Base-by-base conservation (phyloP, 1,140 invertebrate species). In the Globodera ellingtonae region DNA sequence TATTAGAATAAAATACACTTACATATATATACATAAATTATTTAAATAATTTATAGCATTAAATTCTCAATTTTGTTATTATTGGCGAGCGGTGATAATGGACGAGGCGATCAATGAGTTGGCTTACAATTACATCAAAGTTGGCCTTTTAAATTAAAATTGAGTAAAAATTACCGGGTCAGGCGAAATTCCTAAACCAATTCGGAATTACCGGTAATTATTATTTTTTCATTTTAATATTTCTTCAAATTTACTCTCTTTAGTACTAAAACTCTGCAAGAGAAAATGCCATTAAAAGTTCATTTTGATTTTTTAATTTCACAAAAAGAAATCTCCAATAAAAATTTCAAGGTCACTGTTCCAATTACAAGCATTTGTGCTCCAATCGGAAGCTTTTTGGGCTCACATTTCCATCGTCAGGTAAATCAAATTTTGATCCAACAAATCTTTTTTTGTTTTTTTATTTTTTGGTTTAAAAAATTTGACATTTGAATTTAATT, bases 331-430 rank as follows among this genome's bases (percentile, higher is more conserved):
- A 35, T 35, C 35, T 35, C 35, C 35, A 35, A 35, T 35, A 35
- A 1, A 35, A 1, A 35, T 67, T n/a, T 78, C 24, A 15, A 84
- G 66, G 87, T 89, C n/a, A 81, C 82, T 35, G 77, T 89, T n/a
- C 88, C 88, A 8, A 84, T 89, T 21, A 82, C 82, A 47, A 81
- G 84, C 35, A 75, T 84, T n/a, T 83, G 80, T 56, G 88, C 87
- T 46, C 88, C 88, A 56, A 66, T 89, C 47, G 88, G 88, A 44
- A 81, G 84, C 44, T 86, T 89, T 72, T 77, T 89, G 44, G 87
- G 86, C 15, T 89, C 85, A 10, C 88, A 89, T 81, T 89, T 89
- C 77, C 88, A 89, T 79, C 81, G 88, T 56, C 84, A 86, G 69
- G 87, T 89, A 15, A 47, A 70, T 1, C 24, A 24, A 24, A 24